Evolutionary conservation across 2,888 invertebrate species (phyloP), one percentile per base, ranked within the genome.

Genomic region (Eilema depressum): DNA sequence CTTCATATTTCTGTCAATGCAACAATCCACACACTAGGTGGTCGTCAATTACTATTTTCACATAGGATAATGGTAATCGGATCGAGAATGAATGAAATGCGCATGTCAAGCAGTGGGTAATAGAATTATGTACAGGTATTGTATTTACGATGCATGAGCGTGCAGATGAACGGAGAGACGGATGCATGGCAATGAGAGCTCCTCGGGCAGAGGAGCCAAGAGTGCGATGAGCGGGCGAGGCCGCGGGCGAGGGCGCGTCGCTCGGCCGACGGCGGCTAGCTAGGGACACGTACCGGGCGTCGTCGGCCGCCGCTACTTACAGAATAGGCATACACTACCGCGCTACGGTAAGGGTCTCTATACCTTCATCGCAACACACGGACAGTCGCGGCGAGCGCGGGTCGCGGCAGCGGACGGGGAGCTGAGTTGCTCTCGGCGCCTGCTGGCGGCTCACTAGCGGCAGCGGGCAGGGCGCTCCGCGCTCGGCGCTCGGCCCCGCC

Each of bases 281-380:
- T 83, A 84, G 80, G 86, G 85, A 82, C 89, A 91, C 92, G 88
- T 88, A 91, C 91, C 92, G 89, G 88, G 89, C 81, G 82, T 80
- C 83, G 85, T 83, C 83, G 78, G 87, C 85, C 89, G 86, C 86
- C 87, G 89, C 89, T 90, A 91, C 92, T 89, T 92, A 93, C 90
- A 86, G 90, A 93, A 92, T 93, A 86, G 86, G 85, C 90, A 89
- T 90, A 91, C 88, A 89, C 92, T 93, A 93, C 85, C 89, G 90
- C 92, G 88, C 92, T 93, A 93, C 87, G 86, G 88, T 85, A 85
- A 86, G 87, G 90, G 87, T 83, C 85, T 87, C 88, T 89, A 84
- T 95, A 95, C 95, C 95, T 95, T 93, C 95, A 95, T 95, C 88
- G 93, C 94, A 93, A 94, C 93, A 90, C 88, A 89, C 87, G 87